Evolutionary conservation across 2,797 vertebrate species (phyloP), one percentile per base, ranked within the genome.

Genomic region (Melanotaenia trifasciata): DNA sequence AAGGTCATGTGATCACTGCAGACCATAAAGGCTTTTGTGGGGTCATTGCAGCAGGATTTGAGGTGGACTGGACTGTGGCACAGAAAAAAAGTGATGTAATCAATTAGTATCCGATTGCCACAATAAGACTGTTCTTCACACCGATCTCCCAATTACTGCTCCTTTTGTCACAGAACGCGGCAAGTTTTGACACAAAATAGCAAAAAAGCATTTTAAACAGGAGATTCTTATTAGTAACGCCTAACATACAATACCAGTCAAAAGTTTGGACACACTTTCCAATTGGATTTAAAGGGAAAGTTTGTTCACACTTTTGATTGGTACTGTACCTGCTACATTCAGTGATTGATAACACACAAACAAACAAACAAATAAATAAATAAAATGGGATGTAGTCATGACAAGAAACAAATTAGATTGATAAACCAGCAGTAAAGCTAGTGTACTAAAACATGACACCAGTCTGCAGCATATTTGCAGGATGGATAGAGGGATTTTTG

Each of bases 1-100:
- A 62, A 58, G 67, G 83, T 91, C 91, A 89, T 74, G 83, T 91
- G 90, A 89, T 79, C 58, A 8, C 43, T 69, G 67, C 77, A 79
- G 84, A 76, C 79, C 63, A 69, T 53, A 64, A 74, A 75, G 70
- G 85, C 69, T 86, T 70, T 78, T 28, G 32, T 64, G 13, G 72
- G 58, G 58, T 45, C 57, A 28, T 20, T 72, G 84, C 18, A 62
- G 13, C n/a, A 64, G 70, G 86, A 68, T 64, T 43, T 43, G 35
- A 36, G 50, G 53, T 59, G 66, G 59, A 56, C 74, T 11, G 1
- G 53, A 62, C 75, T 40, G 51, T 71, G 77, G 72, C 81, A 78
- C 69, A 70, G 70, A 47, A 84, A 79, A 72, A 71, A 45, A 76
- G 68, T 86, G 82, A 90, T 80, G 73, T 85, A 81, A 90, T 92